Evolutionary conservation across 2,888 invertebrate genomes (phyloP), one percentile per base, ranked within the genome.

Genomic region (Brachyptera putata): DNA sequence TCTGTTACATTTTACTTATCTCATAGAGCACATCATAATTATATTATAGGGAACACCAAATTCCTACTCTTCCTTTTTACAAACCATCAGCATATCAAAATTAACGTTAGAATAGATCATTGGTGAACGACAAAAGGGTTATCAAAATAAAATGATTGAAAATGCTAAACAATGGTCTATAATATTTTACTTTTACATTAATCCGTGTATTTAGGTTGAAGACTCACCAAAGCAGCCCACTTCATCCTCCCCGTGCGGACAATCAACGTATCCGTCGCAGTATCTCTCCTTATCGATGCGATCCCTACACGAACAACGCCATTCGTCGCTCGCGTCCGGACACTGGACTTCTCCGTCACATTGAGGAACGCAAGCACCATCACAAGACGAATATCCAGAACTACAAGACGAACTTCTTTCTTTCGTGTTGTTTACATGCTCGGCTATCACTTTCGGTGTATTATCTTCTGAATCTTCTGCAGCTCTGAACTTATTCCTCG

Each of bases 231-330:
- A 84, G 71, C 91, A 92, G 18, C 84, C 87, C 68, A 85, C 75
- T 76, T 92, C 91, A 69, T 91, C 91, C 76, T 89, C 89, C 18
- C 85, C 88, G 67, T 82, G 80, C 0, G 91, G 91, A 71, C 91
- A 92, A 70, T 92, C 92, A 49, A 84, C 82, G 69, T 87, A 90
- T 14, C 89, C 89, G 72, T 93, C 93, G 69, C 93, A 93, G 1
- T 85, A 72, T 65, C 87, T 80, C 2, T 80, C 76, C 48, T 76
- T 75, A 14, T 81, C 80, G 11, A 92, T 79, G 60, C 89, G 80
- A n/a, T 84, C 77, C 61, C 80, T 83, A 70, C 93, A 93, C 1
- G 82, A 79, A 68, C 93, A 93, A 11, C 76, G 76, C 0, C 77
- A 75, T 73, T 93, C 93, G 68, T 93, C 93, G 67, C 89, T 90